A percentile compares a stretch with the other conserved stretches of the same genome.
Evolutionary conservation across 1,140 invertebrate genomes (phyloP).

Genomic region (Wasmannia auropunctata): DNA sequence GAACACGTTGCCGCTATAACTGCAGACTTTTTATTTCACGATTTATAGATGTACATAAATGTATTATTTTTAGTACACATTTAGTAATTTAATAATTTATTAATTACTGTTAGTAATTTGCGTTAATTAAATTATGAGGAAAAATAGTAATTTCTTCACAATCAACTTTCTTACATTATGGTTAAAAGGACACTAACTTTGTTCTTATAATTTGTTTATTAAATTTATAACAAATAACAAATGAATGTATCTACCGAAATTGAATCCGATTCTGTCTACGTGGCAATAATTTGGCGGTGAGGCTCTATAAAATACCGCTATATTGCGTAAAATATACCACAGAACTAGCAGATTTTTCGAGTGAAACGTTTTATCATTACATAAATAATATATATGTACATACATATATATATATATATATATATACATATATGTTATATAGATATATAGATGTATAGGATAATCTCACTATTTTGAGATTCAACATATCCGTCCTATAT

Average conservation of each 20-base stretch:
- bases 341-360: conserved; percentile 36
- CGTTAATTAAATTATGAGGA: not conserved
- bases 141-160: not conserved
- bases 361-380: conserved; percentile 34
- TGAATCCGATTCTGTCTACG: conserved; percentile 34
- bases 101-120: too few species aligned
- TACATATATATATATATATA: not conserved
- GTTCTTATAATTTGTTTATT: not conserved
- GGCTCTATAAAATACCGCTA: not conserved
- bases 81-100: too few species aligned
- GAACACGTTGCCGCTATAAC: not conserved
- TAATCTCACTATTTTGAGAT: conserved; percentile 69
- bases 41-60: not conserved
- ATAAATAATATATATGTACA: not conserved
- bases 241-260: conserved; percentile 27
- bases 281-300: conserved; percentile 34
- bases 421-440: not conserved
- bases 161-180: not conserved
- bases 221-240: not conserved
- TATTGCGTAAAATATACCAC: conserved; percentile 10
- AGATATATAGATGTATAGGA: conserved; percentile 58
- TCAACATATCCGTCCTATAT: conserved; percentile 77
- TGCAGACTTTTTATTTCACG: not conserved
- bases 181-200: not conserved
- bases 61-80: not conserved